Conservation (phyloP, 2,888 invertebrate genomes). For the Nephrotoma appendiculata region DNA sequence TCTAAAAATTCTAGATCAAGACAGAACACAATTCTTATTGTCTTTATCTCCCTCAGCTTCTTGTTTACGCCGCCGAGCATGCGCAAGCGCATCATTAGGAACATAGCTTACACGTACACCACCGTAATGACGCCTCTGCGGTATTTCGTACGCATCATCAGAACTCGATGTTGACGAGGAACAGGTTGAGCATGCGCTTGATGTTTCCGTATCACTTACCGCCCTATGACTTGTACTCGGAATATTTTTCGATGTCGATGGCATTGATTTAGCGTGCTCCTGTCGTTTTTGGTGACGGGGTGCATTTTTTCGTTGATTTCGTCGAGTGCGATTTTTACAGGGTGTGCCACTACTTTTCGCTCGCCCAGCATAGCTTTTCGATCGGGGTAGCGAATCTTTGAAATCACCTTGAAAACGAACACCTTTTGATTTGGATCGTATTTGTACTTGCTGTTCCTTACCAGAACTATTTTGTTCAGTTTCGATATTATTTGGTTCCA, state of each 20-base stretch:
- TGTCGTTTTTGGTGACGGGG: background rate
- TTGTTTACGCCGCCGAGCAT: slow-evolving; percentile 51
- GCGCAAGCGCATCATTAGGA: slow-evolving; percentile 78
- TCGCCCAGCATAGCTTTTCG: slow-evolving; percentile 37
- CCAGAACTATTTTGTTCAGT: slow-evolving; percentile 7
- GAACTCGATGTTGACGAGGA: slow-evolving; percentile 74
- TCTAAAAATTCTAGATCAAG: slow-evolving; percentile 38
- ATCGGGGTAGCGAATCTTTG: slow-evolving; percentile 35
- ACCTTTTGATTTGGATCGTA: slow-evolving; percentile 20
- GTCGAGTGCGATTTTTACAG: background rate
- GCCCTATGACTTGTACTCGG: slow-evolving; percentile 11
- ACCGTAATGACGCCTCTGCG: slow-evolving; percentile 67
- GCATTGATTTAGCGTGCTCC: background rate
- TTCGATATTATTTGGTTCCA: background rate
- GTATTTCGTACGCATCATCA: slow-evolving; percentile 72
- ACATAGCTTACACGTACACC: slow-evolving; percentile 88
- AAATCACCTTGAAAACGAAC: slow-evolving; percentile 28
- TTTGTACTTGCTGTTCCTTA: slow-evolving; percentile 11
- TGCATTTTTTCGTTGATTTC: slow-evolving; percentile 13
- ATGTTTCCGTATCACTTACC: slow-evolving; percentile 45
- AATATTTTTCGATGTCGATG: background rate
- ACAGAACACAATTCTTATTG: slow-evolving; percentile 71
- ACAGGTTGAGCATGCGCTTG: slow-evolving; percentile 80
- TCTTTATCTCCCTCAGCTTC: slow-evolving; percentile 31
- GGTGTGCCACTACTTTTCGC: background rate